Base-by-base conservation (phyloP, 2,113 vertebrate genomes). In the Atractosteus spatula region DNA sequence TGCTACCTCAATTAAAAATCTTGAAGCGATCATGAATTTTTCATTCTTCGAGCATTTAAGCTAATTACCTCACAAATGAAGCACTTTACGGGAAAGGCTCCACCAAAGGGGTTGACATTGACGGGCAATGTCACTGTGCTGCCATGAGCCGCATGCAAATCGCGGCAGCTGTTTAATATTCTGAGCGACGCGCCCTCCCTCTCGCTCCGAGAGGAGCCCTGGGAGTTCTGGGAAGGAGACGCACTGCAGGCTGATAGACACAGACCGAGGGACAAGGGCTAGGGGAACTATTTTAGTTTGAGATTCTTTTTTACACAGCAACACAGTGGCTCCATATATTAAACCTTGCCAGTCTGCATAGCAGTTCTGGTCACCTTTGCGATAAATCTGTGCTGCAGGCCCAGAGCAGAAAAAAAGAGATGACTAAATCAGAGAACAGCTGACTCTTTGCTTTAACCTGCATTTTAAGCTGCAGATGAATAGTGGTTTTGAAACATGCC, bases 11-110 rank as follows among this genome's bases (percentile, higher is more conserved):
- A 94, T 95, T 94, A 94, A 92, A 86, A 90, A 90, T 86, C 92
- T 92, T 85, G 92, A 91, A 92, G 92, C 86, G 89, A 93, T 95
- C 91, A 94, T 94, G 93, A 93, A 93, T 94, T 93, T 94, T 94
- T 94, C 88, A 93, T 94, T 93, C 90, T 93, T 89, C 84, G 89
- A 92, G 90, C 92, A 90, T 92, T 94, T 93, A 92, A 93, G 91
- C 90, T 93, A 94, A 95, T 94, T 94, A 94, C 83, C 88, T 87
- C 88, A 90, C 89, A 93, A 94, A 94, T 91, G 88, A 93, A 92
- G 89, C 90, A 87, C 91, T 92, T 94, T 93, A 88, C 90, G 85
- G 88, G 78, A 88, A 89, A 89, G 90, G 90, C 91, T 85, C 84
- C 85, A 81, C 88, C 84, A 88, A 88, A 76, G 87, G 85, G 82